Evolutionary conservation across 2,888 invertebrate genomes (phyloP), one percentile per base, ranked within the genome.

Genomic region (Zaprionus bogoriensis): DNA sequence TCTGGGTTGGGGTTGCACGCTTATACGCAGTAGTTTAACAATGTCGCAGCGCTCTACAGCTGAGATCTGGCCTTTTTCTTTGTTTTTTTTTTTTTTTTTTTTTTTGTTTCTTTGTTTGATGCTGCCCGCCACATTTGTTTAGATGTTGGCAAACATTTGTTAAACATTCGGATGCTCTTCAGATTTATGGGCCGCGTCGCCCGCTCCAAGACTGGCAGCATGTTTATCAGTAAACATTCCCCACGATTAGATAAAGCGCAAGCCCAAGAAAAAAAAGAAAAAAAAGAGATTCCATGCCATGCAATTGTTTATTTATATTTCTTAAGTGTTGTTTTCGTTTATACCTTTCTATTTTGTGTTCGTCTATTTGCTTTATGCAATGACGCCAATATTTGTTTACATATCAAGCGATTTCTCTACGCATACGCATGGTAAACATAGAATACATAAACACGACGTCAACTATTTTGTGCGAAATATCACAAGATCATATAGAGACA

Each of bases 381-480:
- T 83, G 80, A 83, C 87, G 83, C 70, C 81, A 74, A 76, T 69
- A 36, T 65, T 74, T 83, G 87, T 86, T 83, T 86, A 86, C 67
- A 63, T 64, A 66, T 60, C 28, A 28, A 25, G 51, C 38, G 19
- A 64, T 72, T 66, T 67, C 53, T 67, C 52, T 71, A 74, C 68
- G 61, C 65, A 68, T n/a, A n/a, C n/a, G n/a, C n/a, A n/a, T n/a
- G n/a, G n/a, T n/a, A n/a, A n/a, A n/a, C n/a, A n/a, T n/a, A n/a
- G n/a, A n/a, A n/a, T n/a, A 17, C 17, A 76, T 62, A 80, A 65
- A 59, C 70, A 61, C 41, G 25, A 66, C 79, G 86, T 68, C 42
- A 79, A 64, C 39, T 45, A 57, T 54, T 50, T 57, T 51, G 19
- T 58, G 57, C 57, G 17, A 58, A 51, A 58, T 22, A 58, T 58